Evolutionary conservation across 2,113 vertebrate genomes (phyloP).

Genomic region (Caranx ignobilis): DNA sequence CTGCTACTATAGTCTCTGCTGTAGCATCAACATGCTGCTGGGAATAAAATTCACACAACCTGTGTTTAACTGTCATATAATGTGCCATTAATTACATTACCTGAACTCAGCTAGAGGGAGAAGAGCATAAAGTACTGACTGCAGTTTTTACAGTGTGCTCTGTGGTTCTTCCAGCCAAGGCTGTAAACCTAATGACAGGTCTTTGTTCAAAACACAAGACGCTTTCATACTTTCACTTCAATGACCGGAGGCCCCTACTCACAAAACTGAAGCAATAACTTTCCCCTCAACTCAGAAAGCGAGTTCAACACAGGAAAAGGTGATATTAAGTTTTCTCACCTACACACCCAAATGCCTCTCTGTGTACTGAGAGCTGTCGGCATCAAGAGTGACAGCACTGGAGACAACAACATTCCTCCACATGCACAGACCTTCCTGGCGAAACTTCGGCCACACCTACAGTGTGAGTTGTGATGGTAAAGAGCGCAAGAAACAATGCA

Average conservation of each 20-base stretch:
- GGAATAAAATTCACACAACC: slow-evolving; percentile 1
- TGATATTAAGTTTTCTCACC: slow-evolving; percentile 12
- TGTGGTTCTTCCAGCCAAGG: slow-evolving; percentile 19
- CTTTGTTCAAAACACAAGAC: slow-evolving; percentile 44
- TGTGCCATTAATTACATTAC: neutral
- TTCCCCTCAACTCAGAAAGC: slow-evolving; percentile 21
- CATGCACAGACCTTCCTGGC: slow-evolving; percentile 45
- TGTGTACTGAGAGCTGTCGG: slow-evolving; percentile 8
- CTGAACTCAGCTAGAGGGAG: slow-evolving; percentile 22
- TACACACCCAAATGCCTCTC: slow-evolving; percentile 43
- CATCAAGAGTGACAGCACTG: slow-evolving; percentile 23
- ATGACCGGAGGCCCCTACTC: neutral
- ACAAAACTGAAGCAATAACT: slow-evolving; percentile 14
- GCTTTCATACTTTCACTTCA: slow-evolving; percentile 24
- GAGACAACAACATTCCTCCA: slow-evolving; percentile 58
- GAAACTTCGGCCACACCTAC: slow-evolving; percentile 37
- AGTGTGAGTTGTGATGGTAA: neutral
- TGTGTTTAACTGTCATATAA: neutral
- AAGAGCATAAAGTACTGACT: neutral
- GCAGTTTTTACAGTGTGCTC: neutral
- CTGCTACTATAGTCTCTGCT: neutral
- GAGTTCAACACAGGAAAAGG: neutral
- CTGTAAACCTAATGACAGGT: slow-evolving; percentile 26
- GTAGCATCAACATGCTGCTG: neutral
- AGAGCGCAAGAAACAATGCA: neutral